Percentiles rank a stretch among this genome's conserved stretches.
Conservation (phyloP, 2,888 invertebrate genomes). For the Pyralis farinalis region DNA sequence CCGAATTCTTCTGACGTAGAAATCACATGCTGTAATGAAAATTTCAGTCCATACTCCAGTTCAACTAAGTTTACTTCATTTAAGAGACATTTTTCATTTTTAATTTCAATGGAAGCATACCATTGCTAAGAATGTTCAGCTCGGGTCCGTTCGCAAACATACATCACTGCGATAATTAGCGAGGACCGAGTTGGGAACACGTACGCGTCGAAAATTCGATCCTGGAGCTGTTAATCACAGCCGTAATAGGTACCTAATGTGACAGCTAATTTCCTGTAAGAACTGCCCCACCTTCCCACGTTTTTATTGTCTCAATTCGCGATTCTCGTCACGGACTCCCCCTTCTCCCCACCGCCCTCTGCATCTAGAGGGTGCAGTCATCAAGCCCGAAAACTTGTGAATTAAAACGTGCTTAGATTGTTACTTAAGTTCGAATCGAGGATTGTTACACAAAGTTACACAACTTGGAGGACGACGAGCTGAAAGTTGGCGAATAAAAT, state of each 20-base stretch:
- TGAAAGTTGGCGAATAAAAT: constrained; percentile 31
- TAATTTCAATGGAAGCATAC: not conserved
- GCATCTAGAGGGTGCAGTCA: constrained; percentile 47
- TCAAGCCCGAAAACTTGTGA: constrained; percentile 67
- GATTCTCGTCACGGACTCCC: constrained; percentile 58
- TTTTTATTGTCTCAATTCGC: constrained; percentile 56
- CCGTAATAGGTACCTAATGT: constrained; percentile 64
- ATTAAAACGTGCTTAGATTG: constrained; percentile 72
- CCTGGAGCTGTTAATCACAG: constrained; percentile 44
- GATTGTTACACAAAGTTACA: constrained; percentile 29
- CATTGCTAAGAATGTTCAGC: not conserved
- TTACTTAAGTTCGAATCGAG: constrained; percentile 29
- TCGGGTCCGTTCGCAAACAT: not conserved
- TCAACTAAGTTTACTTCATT: no score
- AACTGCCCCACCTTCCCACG: constrained; percentile 48
- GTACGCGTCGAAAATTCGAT: constrained; percentile 32
- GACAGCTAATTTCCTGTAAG: constrained; percentile 74
- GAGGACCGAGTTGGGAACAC: constrained; percentile 28
- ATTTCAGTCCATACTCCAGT: no score
- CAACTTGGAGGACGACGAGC: constrained; percentile 19
- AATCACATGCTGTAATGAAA: no score
- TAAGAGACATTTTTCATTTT: no score
- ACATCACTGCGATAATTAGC: constrained; percentile 26
- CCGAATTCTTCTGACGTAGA: no score
- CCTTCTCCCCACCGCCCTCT: constrained; percentile 24